Percentiles rank a stretch among this genome's conserved stretches.
phyloP scores from a whole-genome alignment of 1,140 invertebrate genomes.

The Sesamia nonagrioides region DNA sequence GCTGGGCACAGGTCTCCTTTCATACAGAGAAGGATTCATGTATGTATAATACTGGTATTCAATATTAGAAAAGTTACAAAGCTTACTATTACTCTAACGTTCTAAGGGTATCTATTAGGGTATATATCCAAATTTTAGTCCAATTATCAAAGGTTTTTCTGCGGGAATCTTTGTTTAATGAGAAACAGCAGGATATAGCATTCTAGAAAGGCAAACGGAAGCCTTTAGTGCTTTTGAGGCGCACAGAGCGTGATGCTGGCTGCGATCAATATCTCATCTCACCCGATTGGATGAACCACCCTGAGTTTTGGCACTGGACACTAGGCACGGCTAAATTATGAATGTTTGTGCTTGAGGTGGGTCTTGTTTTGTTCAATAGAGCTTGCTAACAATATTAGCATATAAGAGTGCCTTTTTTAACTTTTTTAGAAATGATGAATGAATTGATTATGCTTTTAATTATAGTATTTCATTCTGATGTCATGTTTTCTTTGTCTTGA shows the following conservation, averaged over 20 bases:
- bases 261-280: slow-evolving; percentile 42
- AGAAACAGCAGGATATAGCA: neutral
- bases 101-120: neutral
- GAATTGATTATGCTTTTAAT: no score
- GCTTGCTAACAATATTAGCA: neutral
- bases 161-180: no score
- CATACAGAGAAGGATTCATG: no score
- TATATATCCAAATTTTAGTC: no score
- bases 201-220: slow-evolving; percentile 7
- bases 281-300: slow-evolving; percentile 38
- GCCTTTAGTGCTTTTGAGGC: slow-evolving; percentile 1
- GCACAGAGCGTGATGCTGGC: slow-evolving; percentile 31
- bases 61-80: slow-evolving; percentile 13
- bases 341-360: slow-evolving; percentile 12
- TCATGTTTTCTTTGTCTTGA: neutral
- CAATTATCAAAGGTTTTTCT: no score
- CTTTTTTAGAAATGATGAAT: no score
- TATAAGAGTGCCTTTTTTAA: neutral
- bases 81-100: neutral
- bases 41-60: no score
- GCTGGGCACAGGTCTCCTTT: no score
- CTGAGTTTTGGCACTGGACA: slow-evolving; percentile 43
- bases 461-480: no score
- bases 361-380: slow-evolving; percentile 1
- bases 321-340: slow-evolving; percentile 36